Conservation (phyloP, 2,888 invertebrate genomes). For the Oasisia sp. region DNA sequence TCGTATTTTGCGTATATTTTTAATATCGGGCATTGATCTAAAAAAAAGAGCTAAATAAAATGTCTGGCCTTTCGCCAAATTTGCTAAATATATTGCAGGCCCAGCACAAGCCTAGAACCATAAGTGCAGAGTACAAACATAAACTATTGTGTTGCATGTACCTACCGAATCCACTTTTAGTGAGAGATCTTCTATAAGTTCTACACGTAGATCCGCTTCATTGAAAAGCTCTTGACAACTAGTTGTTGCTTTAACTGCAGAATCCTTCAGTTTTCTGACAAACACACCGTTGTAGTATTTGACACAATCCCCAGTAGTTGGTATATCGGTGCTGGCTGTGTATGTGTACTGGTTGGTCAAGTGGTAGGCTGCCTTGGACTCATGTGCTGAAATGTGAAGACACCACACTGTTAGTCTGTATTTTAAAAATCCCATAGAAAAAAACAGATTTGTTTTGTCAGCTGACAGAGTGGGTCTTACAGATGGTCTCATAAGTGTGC, state of each 20-base stretch:
- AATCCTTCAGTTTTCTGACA: neutral
- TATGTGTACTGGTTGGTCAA: neutral
- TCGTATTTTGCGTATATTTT: too few species aligned
- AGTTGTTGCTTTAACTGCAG: neutral
- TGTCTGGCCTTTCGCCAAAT: too few species aligned
- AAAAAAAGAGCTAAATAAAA: too few species aligned
- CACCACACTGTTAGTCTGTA: neutral
- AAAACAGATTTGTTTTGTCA: too few species aligned
- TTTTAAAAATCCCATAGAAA: neutral
- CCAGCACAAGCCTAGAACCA: neutral
- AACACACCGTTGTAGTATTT: neutral
- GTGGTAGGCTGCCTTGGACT: neutral
- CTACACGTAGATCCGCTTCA: neutral
- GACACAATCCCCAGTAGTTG: neutral
- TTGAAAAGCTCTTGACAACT: neutral
- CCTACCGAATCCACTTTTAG: neutral
- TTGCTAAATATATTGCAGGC: too few species aligned
- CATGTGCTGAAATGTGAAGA: neutral
- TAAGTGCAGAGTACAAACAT: neutral
- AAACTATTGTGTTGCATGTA: neutral
- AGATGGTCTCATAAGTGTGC: too few species aligned
- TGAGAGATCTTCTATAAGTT: neutral
- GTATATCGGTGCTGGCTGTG: neutral
- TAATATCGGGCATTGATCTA: too few species aligned
- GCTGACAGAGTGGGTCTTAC: too few species aligned